phyloP scores from a whole-genome alignment of 1,140 invertebrate species.

The Drosophila repletoides region DNA sequence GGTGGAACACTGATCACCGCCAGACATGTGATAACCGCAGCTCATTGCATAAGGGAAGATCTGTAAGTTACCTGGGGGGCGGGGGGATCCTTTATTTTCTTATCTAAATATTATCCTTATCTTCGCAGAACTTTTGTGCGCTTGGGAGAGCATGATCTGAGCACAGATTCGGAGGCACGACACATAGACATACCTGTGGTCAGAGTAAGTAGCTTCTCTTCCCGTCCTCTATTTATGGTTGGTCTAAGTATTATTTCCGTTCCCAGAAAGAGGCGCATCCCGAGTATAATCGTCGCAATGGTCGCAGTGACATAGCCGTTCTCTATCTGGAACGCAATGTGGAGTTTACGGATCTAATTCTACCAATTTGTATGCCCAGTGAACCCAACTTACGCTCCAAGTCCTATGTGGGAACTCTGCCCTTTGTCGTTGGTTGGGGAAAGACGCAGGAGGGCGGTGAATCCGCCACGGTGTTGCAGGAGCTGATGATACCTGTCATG shows the following conservation, averaged over 20 bases:
- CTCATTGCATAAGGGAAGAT: slow-evolving; percentile 68
- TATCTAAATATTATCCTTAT: background rate
- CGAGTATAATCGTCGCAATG: slow-evolving; percentile 58
- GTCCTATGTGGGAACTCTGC: slow-evolving; percentile 82
- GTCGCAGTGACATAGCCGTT: slow-evolving; percentile 71
- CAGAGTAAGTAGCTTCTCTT: slow-evolving; percentile 40
- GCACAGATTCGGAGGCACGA: slow-evolving; percentile 56
- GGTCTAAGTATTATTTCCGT: background rate
- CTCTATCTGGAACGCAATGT: slow-evolving; percentile 67
- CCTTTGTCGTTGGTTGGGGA: slow-evolving; percentile 92
- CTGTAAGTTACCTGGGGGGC: slow-evolving; percentile 44
- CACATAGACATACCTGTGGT: slow-evolving; percentile 62
- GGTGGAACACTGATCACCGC: slow-evolving; percentile 78
- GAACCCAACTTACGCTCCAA: slow-evolving; percentile 40
- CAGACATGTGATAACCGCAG: slow-evolving; percentile 72
- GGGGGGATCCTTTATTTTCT: background rate
- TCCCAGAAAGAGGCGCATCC: slow-evolving; percentile 50
- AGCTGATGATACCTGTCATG: slow-evolving; percentile 89
- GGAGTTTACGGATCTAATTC: slow-evolving; percentile 47
- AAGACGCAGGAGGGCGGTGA: slow-evolving; percentile 83
- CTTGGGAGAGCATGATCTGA: slow-evolving; percentile 76
- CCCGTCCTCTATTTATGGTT: background rate
- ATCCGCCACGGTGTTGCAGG: slow-evolving; percentile 85
- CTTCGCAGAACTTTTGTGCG: slow-evolving; percentile 64
- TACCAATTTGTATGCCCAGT: slow-evolving; percentile 67